Conservation (phyloP, 1,140 invertebrate species). For the Nasonia vitripennis region DNA sequence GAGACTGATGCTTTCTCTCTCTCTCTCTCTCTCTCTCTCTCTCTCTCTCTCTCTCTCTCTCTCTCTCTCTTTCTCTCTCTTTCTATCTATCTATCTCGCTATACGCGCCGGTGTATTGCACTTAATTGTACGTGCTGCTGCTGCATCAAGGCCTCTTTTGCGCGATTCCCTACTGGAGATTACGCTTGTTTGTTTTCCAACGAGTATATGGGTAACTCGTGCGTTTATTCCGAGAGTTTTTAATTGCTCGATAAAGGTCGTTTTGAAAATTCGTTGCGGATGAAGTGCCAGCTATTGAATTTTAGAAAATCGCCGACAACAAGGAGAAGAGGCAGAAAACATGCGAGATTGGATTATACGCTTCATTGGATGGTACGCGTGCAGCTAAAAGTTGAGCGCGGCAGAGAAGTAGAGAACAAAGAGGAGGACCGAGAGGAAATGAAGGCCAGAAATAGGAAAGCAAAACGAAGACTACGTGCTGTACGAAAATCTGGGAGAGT, state of each 20-base stretch:
- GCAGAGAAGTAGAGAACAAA: background rate
- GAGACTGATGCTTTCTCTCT: background rate
- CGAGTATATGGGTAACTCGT: background rate
- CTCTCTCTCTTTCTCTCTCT: background rate
- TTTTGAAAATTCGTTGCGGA: background rate
- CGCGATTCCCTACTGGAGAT: background rate
- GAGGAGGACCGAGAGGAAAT: background rate
- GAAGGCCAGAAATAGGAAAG: slow-evolving; percentile 12
- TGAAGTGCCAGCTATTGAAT: background rate
- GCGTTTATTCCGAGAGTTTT: background rate
- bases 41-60: background rate
- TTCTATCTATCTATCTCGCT: background rate
- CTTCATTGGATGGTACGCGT: background rate
- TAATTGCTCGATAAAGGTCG: no score
- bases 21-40: background rate
- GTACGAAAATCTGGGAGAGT: no score
- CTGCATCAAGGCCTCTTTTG: background rate
- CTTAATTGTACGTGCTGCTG: background rate
- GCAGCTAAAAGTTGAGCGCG: background rate
- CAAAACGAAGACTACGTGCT: background rate
- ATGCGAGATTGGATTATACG: background rate
- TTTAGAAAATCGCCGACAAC: background rate
- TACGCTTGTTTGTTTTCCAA: slow-evolving; percentile 12
- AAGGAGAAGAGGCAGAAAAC: background rate
- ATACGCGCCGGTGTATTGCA: no score